Conservation (phyloP, 2,888 invertebrate genomes). For the Eumerus sabulonum region DNA sequence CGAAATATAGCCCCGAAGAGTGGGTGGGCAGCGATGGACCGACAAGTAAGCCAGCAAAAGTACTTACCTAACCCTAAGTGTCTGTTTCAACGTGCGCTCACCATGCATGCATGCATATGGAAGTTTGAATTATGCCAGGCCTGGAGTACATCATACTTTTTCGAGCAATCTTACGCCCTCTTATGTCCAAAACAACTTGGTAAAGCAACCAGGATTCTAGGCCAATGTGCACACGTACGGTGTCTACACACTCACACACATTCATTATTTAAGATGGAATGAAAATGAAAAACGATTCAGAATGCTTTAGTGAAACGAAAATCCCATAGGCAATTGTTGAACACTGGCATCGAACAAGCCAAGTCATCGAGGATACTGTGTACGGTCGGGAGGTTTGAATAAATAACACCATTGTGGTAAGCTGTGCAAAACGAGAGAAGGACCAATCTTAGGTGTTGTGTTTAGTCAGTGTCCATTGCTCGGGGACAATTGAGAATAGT, state of each 20-base stretch:
- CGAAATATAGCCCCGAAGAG: slow-evolving; percentile 5
- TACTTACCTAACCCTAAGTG: slow-evolving; percentile 58
- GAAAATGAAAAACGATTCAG: slow-evolving; percentile 61
- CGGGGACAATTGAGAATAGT: too few relatives aligned
- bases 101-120: slow-evolving; percentile 61
- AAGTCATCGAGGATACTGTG: too few relatives aligned
- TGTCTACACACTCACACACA: slow-evolving; percentile 41
- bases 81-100: slow-evolving; percentile 47
- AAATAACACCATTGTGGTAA: too few relatives aligned
- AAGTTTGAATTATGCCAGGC: slow-evolving; percentile 56
- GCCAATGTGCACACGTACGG: too few relatives aligned
- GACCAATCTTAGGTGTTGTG: too few relatives aligned
- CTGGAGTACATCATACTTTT: slow-evolving; percentile 60
- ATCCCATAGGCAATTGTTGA: slow-evolving; percentile 48
- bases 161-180: slow-evolving; percentile 44
- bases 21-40: not conserved
- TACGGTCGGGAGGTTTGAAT: too few relatives aligned
- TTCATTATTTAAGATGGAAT: slow-evolving; percentile 61
- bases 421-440: too few relatives aligned
- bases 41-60: slow-evolving; percentile 16
- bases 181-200: slow-evolving; percentile 3
- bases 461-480: too few relatives aligned
- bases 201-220: too few relatives aligned
- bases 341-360: too few relatives aligned
- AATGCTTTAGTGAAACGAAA: slow-evolving; percentile 57